phyloP scores from a whole-genome alignment of 2,888 invertebrate genomes.

The Omphaloscelis lunosa region DNA sequence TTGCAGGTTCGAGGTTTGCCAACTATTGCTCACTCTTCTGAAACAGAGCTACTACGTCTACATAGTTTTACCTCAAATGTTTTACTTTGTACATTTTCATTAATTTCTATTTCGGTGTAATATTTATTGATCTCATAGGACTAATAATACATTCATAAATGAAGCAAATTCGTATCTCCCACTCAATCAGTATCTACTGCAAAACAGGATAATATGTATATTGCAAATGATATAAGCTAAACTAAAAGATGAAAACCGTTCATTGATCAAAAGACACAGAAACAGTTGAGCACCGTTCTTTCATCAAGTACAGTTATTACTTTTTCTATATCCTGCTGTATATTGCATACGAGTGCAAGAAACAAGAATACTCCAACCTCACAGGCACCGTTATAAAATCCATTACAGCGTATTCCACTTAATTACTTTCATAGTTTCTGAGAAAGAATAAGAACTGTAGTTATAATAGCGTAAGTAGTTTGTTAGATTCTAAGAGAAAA shows the following conservation, averaged over 20 bases:
- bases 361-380: constrained; percentile 19
- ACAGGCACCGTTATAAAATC: constrained; percentile 13
- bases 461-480: not conserved
- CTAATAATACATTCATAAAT: not conserved
- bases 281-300: too few species aligned
- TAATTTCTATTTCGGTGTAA: not conserved
- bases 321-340: constrained; percentile 40
- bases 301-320: constrained; percentile 49
- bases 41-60: constrained; percentile 12
- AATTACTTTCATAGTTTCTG: constrained; percentile 32
- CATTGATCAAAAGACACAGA: too few species aligned
- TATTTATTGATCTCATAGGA: not conserved
- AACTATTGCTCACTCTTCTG: constrained; percentile 40
- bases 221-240: too few species aligned
- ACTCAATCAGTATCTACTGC: not conserved
- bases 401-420: constrained; percentile 9
- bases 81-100: constrained; percentile 10
- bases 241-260: too few species aligned
- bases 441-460: not conserved
- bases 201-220: not conserved
- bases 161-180: too few species aligned
- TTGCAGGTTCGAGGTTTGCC: constrained; percentile 44
- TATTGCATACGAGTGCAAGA: constrained; percentile 14
- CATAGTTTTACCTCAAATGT: constrained; percentile 23
- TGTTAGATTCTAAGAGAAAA: not conserved